Percentiles rank a stretch among this genome's conserved stretches.
Conservation (phyloP, 2,797 vertebrate genomes). For the Hoplostethus mediterraneus region DNA sequence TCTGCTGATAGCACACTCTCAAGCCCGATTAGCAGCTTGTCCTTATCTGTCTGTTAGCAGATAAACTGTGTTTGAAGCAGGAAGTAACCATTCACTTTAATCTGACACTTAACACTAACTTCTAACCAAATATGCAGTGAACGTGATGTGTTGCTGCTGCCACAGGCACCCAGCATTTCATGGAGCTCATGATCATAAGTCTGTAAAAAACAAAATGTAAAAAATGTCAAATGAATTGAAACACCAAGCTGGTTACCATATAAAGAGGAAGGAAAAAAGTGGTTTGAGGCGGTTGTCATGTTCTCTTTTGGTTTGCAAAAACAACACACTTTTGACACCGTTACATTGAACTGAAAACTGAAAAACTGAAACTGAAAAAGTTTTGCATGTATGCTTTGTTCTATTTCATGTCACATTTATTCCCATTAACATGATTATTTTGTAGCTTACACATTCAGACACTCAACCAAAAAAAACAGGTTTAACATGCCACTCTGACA, state of each 20-base stretch:
- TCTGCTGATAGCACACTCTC: neutral
- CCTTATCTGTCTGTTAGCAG: neutral
- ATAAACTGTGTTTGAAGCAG: constrained; percentile 13
- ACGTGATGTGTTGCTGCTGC: constrained; percentile 20
- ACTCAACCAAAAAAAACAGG: neutral
- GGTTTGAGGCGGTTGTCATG: neutral
- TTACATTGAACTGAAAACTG: neutral
- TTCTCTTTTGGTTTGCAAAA: neutral
- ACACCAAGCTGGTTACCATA: neutral
- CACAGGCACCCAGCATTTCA: neutral
- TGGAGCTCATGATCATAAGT: neutral
- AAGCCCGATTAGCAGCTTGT: neutral
- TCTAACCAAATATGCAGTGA: neutral
- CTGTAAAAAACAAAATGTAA: neutral
- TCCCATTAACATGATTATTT: neutral
- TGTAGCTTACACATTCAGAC: neutral
- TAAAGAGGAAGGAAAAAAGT: constrained; percentile 9
- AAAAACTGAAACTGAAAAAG: too few relatives aligned
- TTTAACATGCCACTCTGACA: neutral
- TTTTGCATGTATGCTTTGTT: neutral
- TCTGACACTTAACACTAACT: neutral
- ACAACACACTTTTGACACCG: neutral
- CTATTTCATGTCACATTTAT: constrained; percentile 11
- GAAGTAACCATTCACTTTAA: constrained; percentile 38
- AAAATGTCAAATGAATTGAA: neutral